Evolutionary conservation across 2,797 vertebrate species (phyloP), one percentile per base, ranked within the genome.

Genomic region (Leptodactylus fallax): DNA sequence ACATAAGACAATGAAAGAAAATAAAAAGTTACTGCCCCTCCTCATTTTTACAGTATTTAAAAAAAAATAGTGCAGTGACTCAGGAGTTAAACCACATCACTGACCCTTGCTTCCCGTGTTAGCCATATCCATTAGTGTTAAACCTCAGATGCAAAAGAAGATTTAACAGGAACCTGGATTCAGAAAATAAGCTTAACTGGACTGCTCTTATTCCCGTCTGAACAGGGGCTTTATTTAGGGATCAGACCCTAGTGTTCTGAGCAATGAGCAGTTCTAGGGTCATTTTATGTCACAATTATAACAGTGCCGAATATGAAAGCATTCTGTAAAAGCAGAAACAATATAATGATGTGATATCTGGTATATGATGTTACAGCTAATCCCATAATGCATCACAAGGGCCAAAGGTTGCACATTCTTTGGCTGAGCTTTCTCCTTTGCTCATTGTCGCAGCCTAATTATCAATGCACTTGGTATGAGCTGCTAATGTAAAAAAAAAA

Each of bases 161-260:
- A 27, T 79, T 79, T 56, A 79, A 56, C 12, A 17, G 55, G 53
- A 56, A 79, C 77, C 77, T 58, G 77, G 25, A 79, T 21, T 25
- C 23, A 58, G n/a, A 56, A 56, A 58, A 56, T 79, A 53, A 79
- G 77, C 53, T 58, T 56, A 79, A 49, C 55, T 58, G 9, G 16
- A 79, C 10, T 14, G 51, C 14, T 58, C 53, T 78, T 78, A 56
- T 78, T 25, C 47, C 76, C 13, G 4, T 51, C 77, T 79, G 77
- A 79, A 79, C 27, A 21, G 55, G 6, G 16, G 14, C 77, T 79
- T 56, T 79, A 56, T 79, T 27, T 9, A 27, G 25, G 23, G 51
- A 79, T 79, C 53, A 79, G 77, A 58, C 77, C 77, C 53, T 14
- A 19, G 9, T 23, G 45, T n/a, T 8, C 71, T 49, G 47, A 79